Conservation (phyloP, 2,888 invertebrate genomes). For the Catocala sponsa region DNA sequence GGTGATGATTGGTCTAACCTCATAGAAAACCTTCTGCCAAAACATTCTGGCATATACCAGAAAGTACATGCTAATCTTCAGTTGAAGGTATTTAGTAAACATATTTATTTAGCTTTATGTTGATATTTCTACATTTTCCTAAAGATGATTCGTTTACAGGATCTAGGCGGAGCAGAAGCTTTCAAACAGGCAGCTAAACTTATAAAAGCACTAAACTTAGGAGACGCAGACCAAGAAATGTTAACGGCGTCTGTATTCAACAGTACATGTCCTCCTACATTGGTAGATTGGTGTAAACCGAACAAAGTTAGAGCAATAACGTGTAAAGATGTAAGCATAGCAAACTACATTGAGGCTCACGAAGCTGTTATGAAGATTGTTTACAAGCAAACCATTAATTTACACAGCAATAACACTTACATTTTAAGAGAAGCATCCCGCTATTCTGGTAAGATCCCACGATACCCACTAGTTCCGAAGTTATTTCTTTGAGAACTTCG, state of each 20-base stretch:
- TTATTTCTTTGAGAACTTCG: conserved; percentile 28
- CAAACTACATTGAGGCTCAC: conserved; percentile 85
- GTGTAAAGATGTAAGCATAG: conserved; percentile 85
- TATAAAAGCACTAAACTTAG: conserved; percentile 77
- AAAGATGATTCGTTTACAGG: conserved; percentile 62
- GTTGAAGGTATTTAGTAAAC: conserved; percentile 66
- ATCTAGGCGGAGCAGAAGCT: conserved; percentile 79
- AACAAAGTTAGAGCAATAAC: conserved; percentile 80
- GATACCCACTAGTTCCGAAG: conserved; percentile 18
- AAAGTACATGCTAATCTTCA: conserved; percentile 82
- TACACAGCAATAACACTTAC: conserved; percentile 83
- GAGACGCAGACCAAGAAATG: conserved; percentile 77
- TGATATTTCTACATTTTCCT: background rate
- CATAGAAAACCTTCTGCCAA: conserved; percentile 86
- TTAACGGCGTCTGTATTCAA: conserved; percentile 83
- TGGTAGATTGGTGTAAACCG: conserved; percentile 85
- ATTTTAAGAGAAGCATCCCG: conserved; percentile 80
- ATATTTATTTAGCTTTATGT: background rate
- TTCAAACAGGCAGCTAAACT: conserved; percentile 83
- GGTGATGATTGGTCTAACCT: conserved; percentile 89
- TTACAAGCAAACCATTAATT: conserved; percentile 78
- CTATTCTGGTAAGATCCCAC: conserved; percentile 74
- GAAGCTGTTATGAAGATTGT: conserved; percentile 83
- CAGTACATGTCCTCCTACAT: conserved; percentile 75
- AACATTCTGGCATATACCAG: conserved; percentile 82